Conservation (phyloP, 2,113 vertebrate genomes). For the Myotis davidii region DNA sequence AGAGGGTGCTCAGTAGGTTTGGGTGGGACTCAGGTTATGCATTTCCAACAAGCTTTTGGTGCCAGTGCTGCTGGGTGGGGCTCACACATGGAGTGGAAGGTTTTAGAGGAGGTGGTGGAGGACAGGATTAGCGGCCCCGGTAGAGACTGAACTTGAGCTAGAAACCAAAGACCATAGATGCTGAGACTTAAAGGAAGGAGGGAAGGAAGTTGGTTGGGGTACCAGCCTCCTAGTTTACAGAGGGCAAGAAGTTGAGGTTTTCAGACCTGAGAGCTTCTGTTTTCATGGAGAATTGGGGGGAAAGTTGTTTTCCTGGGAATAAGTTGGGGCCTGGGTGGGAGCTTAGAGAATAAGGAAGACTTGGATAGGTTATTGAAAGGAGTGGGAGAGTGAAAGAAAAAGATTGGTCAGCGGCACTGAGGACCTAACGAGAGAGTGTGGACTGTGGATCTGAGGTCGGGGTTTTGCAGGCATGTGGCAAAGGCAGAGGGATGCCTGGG, state of each 20-base stretch:
- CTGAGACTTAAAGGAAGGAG: neutral
- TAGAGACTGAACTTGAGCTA: neutral
- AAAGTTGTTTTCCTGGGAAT: neutral
- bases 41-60: neutral
- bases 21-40: neutral
- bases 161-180: neutral
- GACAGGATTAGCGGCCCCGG: neutral
- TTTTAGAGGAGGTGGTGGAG: neutral
- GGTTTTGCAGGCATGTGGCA: neutral
- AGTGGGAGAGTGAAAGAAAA: neutral
- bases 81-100: neutral
- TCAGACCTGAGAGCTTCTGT: neutral
- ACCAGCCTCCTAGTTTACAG: neutral
- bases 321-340: neutral
- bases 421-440: neutral
- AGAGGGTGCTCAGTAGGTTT: neutral
- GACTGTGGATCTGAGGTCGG: neutral
- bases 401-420: neutral
- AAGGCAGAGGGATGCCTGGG: neutral
- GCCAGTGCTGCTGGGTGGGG: neutral
- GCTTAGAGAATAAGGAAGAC: neutral
- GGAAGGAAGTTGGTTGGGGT: neutral
- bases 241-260: neutral
- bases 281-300: conserved; percentile 11
- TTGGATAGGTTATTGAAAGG: neutral